A percentile compares a stretch with the other conserved stretches of the same genome.
Evolutionary conservation across 1,140 invertebrate genomes (phyloP).

Genomic region (Drosophila aff.): DNA sequence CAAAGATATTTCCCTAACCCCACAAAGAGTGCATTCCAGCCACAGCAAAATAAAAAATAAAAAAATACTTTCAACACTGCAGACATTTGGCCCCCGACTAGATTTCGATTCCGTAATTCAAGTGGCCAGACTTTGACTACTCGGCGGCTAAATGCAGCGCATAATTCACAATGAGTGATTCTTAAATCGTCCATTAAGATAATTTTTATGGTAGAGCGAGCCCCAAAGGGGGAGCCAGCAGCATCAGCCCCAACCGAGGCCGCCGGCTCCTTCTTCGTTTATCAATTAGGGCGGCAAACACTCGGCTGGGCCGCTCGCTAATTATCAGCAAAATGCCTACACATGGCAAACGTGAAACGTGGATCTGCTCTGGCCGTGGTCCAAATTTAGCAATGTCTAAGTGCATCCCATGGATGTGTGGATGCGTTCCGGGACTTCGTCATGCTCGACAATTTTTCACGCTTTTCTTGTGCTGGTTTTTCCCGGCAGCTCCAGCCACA

Average conservation of each 20-base stretch:
- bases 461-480: conserved; percentile 67
- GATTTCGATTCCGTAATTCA: conserved; percentile 39
- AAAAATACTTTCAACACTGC: conserved; percentile 51
- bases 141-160: conserved; percentile 79
- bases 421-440: conserved; percentile 65
- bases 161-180: conserved; percentile 84
- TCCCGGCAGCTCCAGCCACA: conserved; percentile 22
- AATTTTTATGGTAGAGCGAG: conserved; percentile 78
- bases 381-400: conserved; percentile 76
- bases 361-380: conserved; percentile 33
- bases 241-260: conserved; percentile 16
- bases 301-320: conserved; percentile 59
- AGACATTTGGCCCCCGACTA: conserved; percentile 32
- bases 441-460: conserved; percentile 82
- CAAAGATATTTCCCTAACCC: neutral
- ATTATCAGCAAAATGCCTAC: conserved; percentile 81
- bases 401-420: conserved; percentile 58
- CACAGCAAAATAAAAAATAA: conserved; percentile 6
- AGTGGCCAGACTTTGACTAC: conserved; percentile 67
- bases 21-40: neutral
- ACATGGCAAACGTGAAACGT: conserved; percentile 51
- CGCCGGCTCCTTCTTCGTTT: conserved; percentile 59
- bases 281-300: conserved; percentile 79
- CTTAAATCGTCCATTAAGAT: conserved; percentile 84
- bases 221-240: conserved; percentile 25